phyloP scores from a whole-genome alignment of 1,140 invertebrate genomes.

The Ylistrum balloti region DNA sequence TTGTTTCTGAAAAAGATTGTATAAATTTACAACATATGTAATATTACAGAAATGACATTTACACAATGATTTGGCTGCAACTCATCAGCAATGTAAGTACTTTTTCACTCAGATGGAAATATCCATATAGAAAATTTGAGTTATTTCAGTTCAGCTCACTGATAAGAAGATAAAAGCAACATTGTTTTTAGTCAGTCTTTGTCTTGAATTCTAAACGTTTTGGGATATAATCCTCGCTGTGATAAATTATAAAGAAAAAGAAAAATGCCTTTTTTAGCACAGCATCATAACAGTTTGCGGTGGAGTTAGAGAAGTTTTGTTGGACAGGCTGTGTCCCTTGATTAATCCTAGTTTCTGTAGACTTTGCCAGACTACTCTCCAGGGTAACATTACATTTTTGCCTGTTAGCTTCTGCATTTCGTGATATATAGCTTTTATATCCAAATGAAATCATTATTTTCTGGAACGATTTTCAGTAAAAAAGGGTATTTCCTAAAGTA shows the following conservation, averaged over 20 bases:
- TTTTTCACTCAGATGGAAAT: not conserved
- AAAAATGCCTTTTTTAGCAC: not conserved
- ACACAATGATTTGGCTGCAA: not conserved
- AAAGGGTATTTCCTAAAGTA: not conserved
- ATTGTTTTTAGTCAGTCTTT: not conserved
- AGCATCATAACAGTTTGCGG: not conserved
- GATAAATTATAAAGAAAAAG: not conserved
- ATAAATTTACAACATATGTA: no score
- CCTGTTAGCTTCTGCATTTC: not conserved
- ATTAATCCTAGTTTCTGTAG: not conserved
- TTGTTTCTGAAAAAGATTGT: no score
- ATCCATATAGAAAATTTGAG: not conserved
- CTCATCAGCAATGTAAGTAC: not conserved
- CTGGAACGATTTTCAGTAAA: not conserved
- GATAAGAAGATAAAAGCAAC: not conserved
- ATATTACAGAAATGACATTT: not conserved
- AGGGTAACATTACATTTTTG: not conserved
- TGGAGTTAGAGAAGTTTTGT: not conserved
- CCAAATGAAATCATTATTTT: constrained; percentile 21
- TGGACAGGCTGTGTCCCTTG: not conserved
- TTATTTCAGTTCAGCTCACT: not conserved
- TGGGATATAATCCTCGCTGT: not conserved
- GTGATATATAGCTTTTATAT: constrained; percentile 26
- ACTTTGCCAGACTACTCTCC: not conserved
- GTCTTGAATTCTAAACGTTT: not conserved